Evolutionary conservation across 2,888 invertebrate genomes (phyloP), one percentile per base, ranked within the genome.

Genomic region (Lithosia quadra): DNA sequence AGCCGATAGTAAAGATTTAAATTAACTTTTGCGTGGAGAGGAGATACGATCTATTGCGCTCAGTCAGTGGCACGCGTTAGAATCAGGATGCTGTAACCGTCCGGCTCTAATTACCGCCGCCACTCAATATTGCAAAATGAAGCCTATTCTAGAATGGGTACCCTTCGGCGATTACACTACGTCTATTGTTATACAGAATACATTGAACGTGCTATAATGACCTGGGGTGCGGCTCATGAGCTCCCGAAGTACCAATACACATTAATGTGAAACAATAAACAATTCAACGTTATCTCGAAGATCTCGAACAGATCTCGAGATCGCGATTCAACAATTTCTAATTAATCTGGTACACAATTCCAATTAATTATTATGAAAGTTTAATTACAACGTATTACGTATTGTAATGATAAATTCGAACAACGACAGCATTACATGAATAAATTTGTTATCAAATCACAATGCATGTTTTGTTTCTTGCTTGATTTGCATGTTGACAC

Each of bases 111-210:
- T 95, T 94, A 93, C 91, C 88, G 82, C 88, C 89, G 91, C 77
- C 90, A 91, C 89, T 92, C 91, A 89, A 91, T 92, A 90, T 94
- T 95, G 93, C 94, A 91, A 93, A 92, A 94, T 89, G 86, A 89
- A 90, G 88, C 88, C 88, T 89, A 90, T 91, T 90, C 88, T 90
- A 83, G 84, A 82, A 80, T 65, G 39, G 69, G 69, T 89, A 91
- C 91, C 91, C 91, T 86, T 87, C 84, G 89, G 89, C 91, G 88
- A 89, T 90, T 91, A 87, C 86, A 83, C 86, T 78, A 85, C 79
- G 82, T 83, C 89, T 88, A 92, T 93, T 93, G 92, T 93, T 91
- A 89, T 87, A 88, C 87, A 84, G 84, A 90, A 86, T 86, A 88
- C 87, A 90, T 90, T 88, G 83, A 90, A 88, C 87, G 84, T 82